Evolutionary conservation across 2,888 invertebrate species (phyloP), one percentile per base, ranked within the genome.

Genomic region (Lutraria lutraria): DNA sequence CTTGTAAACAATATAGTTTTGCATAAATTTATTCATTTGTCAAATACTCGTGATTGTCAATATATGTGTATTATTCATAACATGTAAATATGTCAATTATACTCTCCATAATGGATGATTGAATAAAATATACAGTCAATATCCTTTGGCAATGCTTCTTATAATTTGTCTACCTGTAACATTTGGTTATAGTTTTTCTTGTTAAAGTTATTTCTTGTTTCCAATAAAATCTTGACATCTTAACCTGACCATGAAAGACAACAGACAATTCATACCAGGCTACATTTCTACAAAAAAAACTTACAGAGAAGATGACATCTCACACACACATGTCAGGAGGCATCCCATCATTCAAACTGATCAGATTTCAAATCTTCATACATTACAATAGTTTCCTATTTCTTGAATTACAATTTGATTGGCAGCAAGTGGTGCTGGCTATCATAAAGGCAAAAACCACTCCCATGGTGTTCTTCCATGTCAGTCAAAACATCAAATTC

Each of bases 301-400:
- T 80, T 85, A 85, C 85, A 79, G 16, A 60, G 43, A 76, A 82
- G 52, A 3, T 85, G 79, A 85, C 85, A n/a, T 72, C 21, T 72
- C 54, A 54, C 79, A 56, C 53, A 34, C 34, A 79, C 31, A 25
- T 85, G 85, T 79, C 85, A 85, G 29, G 29, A n/a, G 16, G 25
- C n/a, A 21, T 54, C 54, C 21, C 52, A 29, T n/a, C 63, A 68
- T 25, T 68, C 63, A 68, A n/a, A 13, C 25, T 4, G 63, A 68
- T 68, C 63, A 68, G 12, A 68, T 68, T 68, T 68, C 63, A 68
- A n/a, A 68, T 68, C 25, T 25, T 68, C 25, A 12, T 68, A n/a
- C n/a, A 25, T 68, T 6, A 6, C 63, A n/a, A 68, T 68, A 25
- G 53, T 81, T 53, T 81, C 53, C 53, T 34, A 81, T 52, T 43